Evolutionary conservation across 2,888 invertebrate species (phyloP).

Genomic region (Hypena proboscidalis): DNA sequence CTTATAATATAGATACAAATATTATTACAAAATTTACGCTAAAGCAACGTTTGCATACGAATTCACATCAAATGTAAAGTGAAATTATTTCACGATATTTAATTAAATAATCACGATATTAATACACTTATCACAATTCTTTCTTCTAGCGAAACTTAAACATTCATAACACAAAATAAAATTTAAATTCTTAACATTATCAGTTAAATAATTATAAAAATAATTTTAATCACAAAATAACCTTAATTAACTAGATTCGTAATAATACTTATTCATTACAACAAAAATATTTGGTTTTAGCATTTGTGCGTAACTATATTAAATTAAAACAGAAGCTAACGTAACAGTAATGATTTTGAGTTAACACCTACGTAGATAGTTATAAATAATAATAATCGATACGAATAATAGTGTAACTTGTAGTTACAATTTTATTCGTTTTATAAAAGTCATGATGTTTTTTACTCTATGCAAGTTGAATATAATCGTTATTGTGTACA

Average conservation of each 20-base stretch:
- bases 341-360: too few species aligned
- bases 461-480: constrained; percentile 1
- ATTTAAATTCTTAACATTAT: constrained; percentile 11
- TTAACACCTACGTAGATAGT: neutral
- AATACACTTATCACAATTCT: constrained; percentile 35
- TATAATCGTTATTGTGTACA: neutral
- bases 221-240: constrained; percentile 38
- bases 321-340: too few species aligned
- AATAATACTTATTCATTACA: constrained; percentile 39
- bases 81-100: too few species aligned
- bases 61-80: too few species aligned
- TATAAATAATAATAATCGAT: neutral
- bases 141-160: constrained; percentile 31
- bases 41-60: constrained; percentile 31
- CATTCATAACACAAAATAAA: constrained; percentile 17
- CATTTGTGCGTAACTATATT: constrained; percentile 30
- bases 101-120: too few species aligned
- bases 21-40: constrained; percentile 51
- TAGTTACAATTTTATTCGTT: too few species aligned
- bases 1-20: constrained; percentile 43
- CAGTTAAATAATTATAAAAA: constrained; percentile 17
- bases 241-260: constrained; percentile 30
- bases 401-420: too few species aligned
- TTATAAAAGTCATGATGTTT: too few species aligned
- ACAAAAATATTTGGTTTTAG: constrained; percentile 38